Percentiles rank a stretch among this genome's conserved stretches.
These are phyloP conservation scores for Kuschelorhynchus macadamiae DNA, from an alignment of 2,888 invertebrate species.

Conservation along the genomic window DNA sequence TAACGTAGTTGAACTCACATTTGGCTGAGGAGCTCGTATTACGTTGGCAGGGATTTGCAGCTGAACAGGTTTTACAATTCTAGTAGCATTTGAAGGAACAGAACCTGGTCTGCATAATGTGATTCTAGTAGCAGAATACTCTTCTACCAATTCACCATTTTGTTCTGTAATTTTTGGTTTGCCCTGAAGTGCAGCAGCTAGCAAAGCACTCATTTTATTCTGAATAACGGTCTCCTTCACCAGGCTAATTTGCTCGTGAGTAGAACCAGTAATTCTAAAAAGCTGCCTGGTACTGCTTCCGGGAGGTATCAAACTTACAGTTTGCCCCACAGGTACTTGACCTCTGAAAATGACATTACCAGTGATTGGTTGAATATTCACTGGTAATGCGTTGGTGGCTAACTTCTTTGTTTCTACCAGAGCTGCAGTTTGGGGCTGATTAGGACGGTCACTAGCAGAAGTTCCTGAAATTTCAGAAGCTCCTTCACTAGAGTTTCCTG, in stretches of 20 bases:
- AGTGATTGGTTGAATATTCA: slow-evolving; percentile 75
- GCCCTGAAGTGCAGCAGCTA: slow-evolving; percentile 69
- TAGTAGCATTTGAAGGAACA: slow-evolving; percentile 59
- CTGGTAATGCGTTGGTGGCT: slow-evolving; percentile 71
- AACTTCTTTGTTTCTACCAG: slow-evolving; percentile 60
- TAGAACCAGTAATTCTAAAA: slow-evolving; percentile 67
- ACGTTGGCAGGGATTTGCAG: slow-evolving; percentile 76
- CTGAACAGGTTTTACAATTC: slow-evolving; percentile 71
- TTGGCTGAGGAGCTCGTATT: slow-evolving; percentile 69
- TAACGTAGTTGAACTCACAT: slow-evolving; percentile 81
- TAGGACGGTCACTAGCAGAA: not conserved
- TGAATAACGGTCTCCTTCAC: slow-evolving; percentile 69
- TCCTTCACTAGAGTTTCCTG: slow-evolving; percentile 31
- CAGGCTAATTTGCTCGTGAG: slow-evolving; percentile 66
- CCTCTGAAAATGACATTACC: slow-evolving; percentile 81
- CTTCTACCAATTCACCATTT: slow-evolving; percentile 54
- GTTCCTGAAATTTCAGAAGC: slow-evolving; percentile 7
- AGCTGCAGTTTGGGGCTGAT: slow-evolving; percentile 2
- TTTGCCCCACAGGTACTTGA: slow-evolving; percentile 78
- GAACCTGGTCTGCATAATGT: slow-evolving; percentile 45
- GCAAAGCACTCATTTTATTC: slow-evolving; percentile 69
- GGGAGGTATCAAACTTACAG: slow-evolving; percentile 73
- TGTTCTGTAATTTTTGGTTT: slow-evolving; percentile 62
- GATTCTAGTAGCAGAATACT: slow-evolving; percentile 48
- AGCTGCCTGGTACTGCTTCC: slow-evolving; percentile 65